Conservation (phyloP, 2,888 invertebrate genomes). For the Ptilodon capucinus region DNA sequence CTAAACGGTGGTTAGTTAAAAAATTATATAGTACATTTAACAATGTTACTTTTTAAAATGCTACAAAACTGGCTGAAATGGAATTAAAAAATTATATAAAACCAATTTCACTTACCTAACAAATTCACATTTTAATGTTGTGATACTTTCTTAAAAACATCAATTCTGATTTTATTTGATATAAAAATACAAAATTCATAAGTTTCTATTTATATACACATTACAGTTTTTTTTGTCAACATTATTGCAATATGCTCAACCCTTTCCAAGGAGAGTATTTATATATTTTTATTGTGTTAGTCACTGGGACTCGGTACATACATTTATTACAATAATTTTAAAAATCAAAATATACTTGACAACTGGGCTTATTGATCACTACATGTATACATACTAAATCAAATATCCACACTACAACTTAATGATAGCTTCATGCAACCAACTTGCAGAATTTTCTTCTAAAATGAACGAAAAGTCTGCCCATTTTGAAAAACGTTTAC, state of each 20-base stretch:
- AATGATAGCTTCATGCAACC: background rate
- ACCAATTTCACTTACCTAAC: background rate
- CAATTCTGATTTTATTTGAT: background rate
- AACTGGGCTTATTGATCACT: background rate
- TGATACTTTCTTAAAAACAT: background rate
- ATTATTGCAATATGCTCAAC: background rate
- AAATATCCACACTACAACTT: background rate
- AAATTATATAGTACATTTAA: conserved; percentile 3
- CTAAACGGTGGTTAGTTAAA: conserved; percentile 51
- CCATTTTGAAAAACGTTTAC: no score
- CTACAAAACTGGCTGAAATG: background rate
- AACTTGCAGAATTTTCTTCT: no score
- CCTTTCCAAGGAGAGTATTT: no score
- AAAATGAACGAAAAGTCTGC: no score
- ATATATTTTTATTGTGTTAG: no score
- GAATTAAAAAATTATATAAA: background rate
- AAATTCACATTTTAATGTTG: background rate
- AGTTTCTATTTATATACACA: background rate
- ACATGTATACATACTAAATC: background rate
- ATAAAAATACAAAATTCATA: background rate
- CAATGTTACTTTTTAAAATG: background rate
- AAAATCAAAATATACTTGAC: background rate
- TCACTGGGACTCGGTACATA: no score
- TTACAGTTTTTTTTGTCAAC: no score
- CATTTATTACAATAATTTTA: background rate